Base-by-base conservation (phyloP, 2,888 invertebrate genomes). In the Nowickia ferox region DNA sequence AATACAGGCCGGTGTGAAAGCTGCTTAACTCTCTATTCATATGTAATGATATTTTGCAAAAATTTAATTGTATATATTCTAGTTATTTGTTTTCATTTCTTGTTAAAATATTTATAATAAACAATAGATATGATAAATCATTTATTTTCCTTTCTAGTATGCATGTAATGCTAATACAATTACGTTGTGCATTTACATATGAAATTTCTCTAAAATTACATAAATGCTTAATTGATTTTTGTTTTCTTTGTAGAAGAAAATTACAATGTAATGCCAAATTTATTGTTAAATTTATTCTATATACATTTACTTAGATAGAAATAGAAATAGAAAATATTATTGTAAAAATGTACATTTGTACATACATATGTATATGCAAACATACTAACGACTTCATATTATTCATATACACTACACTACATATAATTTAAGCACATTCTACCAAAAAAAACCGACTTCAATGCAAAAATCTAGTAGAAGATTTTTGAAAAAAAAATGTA, bases 21-120 rank as follows among this genome's bases (percentile, higher is more conserved):
- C 44, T 55, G 42, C 53, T 48, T 55, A 9, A 17, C 6, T 30
- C 6, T 30, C 5, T 30, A 30, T 30, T 30, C 30, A 30, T 30
- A 30, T 30, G 30, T 30, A 30, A 30, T 30, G 30, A 30, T 4
- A 30, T 30, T 6, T 30, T 30, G 30, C 30, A 30, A 30, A 30
- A 30, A 6, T 6, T 30, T 30, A 30, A 30, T 30, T 30, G 30
- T 30, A 30, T 30, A 6, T 30, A 30, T 30, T 30, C 0, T 30
- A 30, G 69, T 75, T 48, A 65, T 84, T 40, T 78, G 61, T 78
- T 61, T 57, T 46, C 46, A 51, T 48, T 42, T 30, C n/a, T n/a
- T 63, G 61, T 69, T 19, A 5, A 46, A 57, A 55, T 17, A 59
- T 68, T 63, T 48, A n/a, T 80, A 46, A 15, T 30, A 53, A 53